Evolutionary conservation across 2,797 vertebrate species (phyloP), one percentile per base, ranked within the genome.

Genomic region (Acomys russatus): DNA sequence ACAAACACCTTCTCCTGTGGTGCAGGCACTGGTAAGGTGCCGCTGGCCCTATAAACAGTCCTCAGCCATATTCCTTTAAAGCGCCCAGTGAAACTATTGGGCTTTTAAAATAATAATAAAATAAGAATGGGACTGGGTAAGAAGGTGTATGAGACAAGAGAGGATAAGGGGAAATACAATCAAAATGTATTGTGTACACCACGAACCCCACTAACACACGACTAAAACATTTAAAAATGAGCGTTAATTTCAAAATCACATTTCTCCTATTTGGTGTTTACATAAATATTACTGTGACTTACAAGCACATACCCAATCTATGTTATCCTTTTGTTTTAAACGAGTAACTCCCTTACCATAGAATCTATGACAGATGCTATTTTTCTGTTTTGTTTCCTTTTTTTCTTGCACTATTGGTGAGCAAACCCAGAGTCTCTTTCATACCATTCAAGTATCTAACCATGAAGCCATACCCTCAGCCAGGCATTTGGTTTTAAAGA

Each of bases 181-280:
- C 64, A 70, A n/a, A n/a, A 25, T 25, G 4, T 10, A 86, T 54
- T 35, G 54, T 33, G 11, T 63, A 20, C 15, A 83, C 38, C 30
- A 44, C 20, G 38, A 64, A 82, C 38, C 8, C 14, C 59, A 64
- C 54, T 44, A 84, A 84, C 6, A 30, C 9, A 23, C 25, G 63
- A 84, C 25, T 54, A 64, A 64, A 35, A 64, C 28, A 82, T 94
- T 54, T 76, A 88, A 83, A 84, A 76, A 20, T 25, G 78, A 7
- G 35, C 54, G 59, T 85, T 89, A 85, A 88, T 59, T 73, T 95
- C 30, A 96, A 88, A 95, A 88, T 80, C 44, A 64, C 3, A 91
- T 84, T 95, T 73, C 86, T 54, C 49, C 54, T 74, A 78, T 64
- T 92, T 83, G 51, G 33, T 91, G 28, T 83, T 78, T 76, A 84